Conservation (phyloP, 2,113 vertebrate species). For the Dendropsophus ebraccatus region DNA sequence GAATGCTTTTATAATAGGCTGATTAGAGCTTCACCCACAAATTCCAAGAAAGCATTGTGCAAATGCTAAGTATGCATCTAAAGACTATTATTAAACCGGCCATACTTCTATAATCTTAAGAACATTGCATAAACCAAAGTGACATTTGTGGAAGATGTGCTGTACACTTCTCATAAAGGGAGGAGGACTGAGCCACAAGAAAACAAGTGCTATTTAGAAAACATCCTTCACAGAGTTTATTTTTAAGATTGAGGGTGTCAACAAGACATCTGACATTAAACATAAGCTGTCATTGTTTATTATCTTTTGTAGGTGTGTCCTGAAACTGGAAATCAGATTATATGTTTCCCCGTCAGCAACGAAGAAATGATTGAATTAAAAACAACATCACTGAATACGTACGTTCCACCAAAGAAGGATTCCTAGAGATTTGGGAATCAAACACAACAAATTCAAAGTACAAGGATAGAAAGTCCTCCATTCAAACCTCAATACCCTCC, state of each 20-base stretch:
- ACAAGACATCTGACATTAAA: slow-evolving; percentile 45
- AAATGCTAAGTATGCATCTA: slow-evolving; percentile 63
- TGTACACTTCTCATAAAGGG: slow-evolving; percentile 21
- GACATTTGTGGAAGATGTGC: slow-evolving; percentile 50
- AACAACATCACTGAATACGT: background rate
- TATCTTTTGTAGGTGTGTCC: slow-evolving; percentile 37
- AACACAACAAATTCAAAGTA: too few species aligned
- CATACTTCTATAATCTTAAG: slow-evolving; percentile 59
- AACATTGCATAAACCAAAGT: slow-evolving; percentile 54
- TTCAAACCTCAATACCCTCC: too few species aligned
- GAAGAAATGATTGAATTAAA: background rate
- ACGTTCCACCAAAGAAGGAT: background rate
- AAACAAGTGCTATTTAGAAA: slow-evolving; percentile 24
- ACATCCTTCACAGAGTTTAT: slow-evolving; percentile 50
- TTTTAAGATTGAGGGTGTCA: slow-evolving; percentile 50
- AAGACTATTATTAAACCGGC: slow-evolving; percentile 53
- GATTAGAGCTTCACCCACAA: slow-evolving; percentile 66
- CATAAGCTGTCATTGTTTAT: slow-evolving; percentile 57
- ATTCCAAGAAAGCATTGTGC: slow-evolving; percentile 69
- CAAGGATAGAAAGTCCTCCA: too few species aligned
- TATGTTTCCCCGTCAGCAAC: background rate
- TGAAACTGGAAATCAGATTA: slow-evolving; percentile 36
- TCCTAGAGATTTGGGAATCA: background rate
- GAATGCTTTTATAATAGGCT: slow-evolving; percentile 67
- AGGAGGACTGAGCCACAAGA: slow-evolving; percentile 7